Evolutionary conservation across 2,888 invertebrate genomes (phyloP).

Genomic region (Leptopterna dolabrata): DNA sequence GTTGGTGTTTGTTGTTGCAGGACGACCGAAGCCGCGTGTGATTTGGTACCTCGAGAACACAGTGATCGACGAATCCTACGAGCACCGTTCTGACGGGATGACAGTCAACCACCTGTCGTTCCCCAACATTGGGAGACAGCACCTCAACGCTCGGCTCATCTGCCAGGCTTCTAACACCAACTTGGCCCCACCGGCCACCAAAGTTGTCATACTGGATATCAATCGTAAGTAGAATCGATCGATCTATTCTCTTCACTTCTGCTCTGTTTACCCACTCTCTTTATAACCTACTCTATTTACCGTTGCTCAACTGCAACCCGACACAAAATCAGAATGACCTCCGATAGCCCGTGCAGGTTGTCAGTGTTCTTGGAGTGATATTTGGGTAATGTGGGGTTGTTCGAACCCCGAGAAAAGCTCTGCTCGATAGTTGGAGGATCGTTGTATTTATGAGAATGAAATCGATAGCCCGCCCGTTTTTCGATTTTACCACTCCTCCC

Average conservation of each 20-base stretch:
- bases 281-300: no score
- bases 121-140: constrained; percentile 83
- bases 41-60: constrained; percentile 67
- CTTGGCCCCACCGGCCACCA: constrained; percentile 80
- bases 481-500: no score
- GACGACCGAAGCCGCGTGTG: constrained; percentile 63
- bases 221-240: constrained; percentile 78
- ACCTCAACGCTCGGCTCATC: constrained; percentile 83
- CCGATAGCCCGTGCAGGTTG: no score
- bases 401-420: no score
- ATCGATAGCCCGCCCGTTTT: no score
- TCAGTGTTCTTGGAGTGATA: no score
- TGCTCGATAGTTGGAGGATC: no score
- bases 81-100: constrained; percentile 65
- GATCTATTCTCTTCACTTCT: background rate
- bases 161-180: constrained; percentile 91
- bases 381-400: no score
- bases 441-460: no score
- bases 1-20: constrained; percentile 55
- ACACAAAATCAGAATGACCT: no score
- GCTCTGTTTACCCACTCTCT: no score
- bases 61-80: constrained; percentile 66
- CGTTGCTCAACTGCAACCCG: no score
- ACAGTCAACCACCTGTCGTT: constrained; percentile 66
- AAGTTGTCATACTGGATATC: constrained; percentile 83